Evolutionary conservation across 1,140 invertebrate genomes (phyloP).

Genomic region (Pseudomyrmex gracilis): DNA sequence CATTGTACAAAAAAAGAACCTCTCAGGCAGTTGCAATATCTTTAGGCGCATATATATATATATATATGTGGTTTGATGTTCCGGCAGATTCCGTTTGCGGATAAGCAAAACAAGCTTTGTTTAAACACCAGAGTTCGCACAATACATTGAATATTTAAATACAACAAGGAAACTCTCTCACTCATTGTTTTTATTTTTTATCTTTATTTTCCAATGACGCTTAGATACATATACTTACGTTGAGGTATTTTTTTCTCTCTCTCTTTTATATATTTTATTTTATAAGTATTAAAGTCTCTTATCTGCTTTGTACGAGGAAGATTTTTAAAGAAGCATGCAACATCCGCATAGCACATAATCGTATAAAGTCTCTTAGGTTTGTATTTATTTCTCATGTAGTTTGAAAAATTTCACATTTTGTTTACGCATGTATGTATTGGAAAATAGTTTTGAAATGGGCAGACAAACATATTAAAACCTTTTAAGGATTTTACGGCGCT

Average conservation of each 20-base stretch:
- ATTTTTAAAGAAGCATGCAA: conserved; percentile 2
- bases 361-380: neutral
- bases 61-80: conserved; percentile 32
- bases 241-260: neutral
- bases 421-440: conserved; percentile 12
- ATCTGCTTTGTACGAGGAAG: conserved; percentile 8
- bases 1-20: conserved; percentile 58
- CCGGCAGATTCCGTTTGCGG: neutral
- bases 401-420: neutral
- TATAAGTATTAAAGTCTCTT: neutral
- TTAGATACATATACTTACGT: neutral
- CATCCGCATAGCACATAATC: neutral
- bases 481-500: neutral
- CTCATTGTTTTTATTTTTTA: neutral
- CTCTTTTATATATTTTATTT: neutral
- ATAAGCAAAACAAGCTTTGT: conserved; percentile 25
- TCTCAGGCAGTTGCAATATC: conserved; percentile 37
- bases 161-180: too few species aligned
- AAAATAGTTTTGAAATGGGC: neutral
- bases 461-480: conserved; percentile 35
- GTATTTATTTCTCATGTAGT: conserved; percentile 5
- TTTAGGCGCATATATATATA: conserved; percentile 38
- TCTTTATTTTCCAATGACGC: neutral
- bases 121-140: neutral
- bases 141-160: neutral